Evolutionary conservation across 2,797 vertebrate genomes (phyloP), one percentile per base, ranked within the genome.

Genomic region (Alosa sapidissima): DNA sequence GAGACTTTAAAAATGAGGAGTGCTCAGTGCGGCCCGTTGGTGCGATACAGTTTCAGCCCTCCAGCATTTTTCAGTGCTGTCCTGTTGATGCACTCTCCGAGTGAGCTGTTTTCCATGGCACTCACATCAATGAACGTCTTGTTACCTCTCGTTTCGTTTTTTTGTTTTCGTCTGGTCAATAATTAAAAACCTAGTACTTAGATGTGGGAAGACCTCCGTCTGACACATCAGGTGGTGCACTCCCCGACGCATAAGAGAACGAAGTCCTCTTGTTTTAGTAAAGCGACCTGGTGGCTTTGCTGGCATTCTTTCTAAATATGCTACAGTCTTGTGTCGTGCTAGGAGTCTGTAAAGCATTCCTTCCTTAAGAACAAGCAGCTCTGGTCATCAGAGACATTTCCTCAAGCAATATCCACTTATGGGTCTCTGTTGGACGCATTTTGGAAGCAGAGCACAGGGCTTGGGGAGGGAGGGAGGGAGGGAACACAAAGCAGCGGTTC

Each of bases 41-140:
- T 45, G 88, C 85, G 84, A 90, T 93, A 33, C 81, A 60, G 87
- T 94, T 93, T 93, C 91, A 49, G 86, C 85, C 85, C 88, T 86
- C 83, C 86, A 47, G 89, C 85, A 86, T 81, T 41, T 89, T 91
- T 93, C 91, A 89, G 90, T 62, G 3, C 4, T 1, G 65, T 81
- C 89, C 85, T 90, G 88, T 90, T 91, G 89, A 87, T 85, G 88
- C 72, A 90, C 89, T 84, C 92, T 10, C 72, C 45, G 91, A 92
- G 92, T 91, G 92, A 24, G 86, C 87, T 91, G 92, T 93, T 94
- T 92, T 91, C 87, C 84, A 92, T 92, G 91, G 89, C 85, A 55
- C 91, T 85, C 89, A 93, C 91, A 92, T 91, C 90, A 92, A 88
- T 91, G 88, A 90, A 89, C n/a, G 91, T 88, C 41, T 82, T 24